Conservation (phyloP, 2,797 vertebrate species). For the Tapirus indicus region DNA sequence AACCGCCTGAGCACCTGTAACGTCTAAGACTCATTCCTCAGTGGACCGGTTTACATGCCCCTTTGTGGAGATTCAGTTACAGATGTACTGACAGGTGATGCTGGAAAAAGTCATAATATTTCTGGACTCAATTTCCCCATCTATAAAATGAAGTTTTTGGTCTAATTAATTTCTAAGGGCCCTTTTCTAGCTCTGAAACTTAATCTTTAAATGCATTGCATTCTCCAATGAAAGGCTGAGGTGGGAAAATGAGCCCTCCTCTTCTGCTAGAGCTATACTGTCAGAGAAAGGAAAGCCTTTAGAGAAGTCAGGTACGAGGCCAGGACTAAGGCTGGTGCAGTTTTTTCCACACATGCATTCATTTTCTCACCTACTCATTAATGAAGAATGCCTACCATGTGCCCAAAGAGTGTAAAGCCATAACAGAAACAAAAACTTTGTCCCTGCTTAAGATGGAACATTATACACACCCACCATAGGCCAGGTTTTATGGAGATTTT, state of each 20-base stretch:
- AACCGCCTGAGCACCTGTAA: constrained; percentile 20
- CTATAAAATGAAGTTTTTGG: constrained; percentile 66
- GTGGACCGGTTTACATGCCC: constrained; percentile 22
- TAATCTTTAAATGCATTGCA: constrained; percentile 25
- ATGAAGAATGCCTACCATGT: not conserved
- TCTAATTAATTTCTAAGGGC: constrained; percentile 77
- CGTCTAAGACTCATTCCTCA: constrained; percentile 9
- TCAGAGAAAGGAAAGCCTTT: constrained; percentile 22
- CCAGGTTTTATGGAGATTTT: not conserved
- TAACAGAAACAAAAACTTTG: constrained; percentile 15
- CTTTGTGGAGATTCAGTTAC: constrained; percentile 1
- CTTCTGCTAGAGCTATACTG: not conserved
- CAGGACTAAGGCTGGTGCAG: not conserved
- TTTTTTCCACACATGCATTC: not conserved
- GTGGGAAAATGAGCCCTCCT: not conserved
- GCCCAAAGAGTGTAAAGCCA: not conserved
- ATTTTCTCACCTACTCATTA: not conserved
- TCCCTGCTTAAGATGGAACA: not conserved
- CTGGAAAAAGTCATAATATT: constrained; percentile 67
- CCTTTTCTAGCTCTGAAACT: constrained; percentile 67
- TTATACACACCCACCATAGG: not conserved
- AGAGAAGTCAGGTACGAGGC: not conserved
- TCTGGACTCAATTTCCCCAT: constrained; percentile 66
- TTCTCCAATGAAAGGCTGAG: constrained; percentile 34
- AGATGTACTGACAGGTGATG: constrained; percentile 50